These are phyloP conservation scores for Cepaea nemoralis DNA, from an alignment of 1,140 invertebrate species.

Conservation along the genomic window DNA sequence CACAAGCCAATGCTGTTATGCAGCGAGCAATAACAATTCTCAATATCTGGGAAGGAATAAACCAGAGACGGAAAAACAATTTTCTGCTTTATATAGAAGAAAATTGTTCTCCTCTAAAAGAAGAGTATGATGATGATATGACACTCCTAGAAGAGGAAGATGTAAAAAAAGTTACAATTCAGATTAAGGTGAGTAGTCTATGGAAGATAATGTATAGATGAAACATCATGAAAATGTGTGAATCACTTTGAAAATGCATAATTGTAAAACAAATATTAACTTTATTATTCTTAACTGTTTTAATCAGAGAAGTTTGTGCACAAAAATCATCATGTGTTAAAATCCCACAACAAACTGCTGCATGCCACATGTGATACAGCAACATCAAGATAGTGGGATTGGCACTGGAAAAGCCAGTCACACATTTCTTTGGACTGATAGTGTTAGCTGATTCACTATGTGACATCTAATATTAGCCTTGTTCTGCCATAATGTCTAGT, in stretches of 20 bases:
- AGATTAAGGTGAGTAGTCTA: constrained; percentile 62
- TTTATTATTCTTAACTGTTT: too few relatives aligned
- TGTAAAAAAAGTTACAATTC: constrained; percentile 69
- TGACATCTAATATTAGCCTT: too few relatives aligned
- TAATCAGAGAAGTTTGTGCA: too few relatives aligned
- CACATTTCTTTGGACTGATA: too few relatives aligned
- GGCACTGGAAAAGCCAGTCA: too few relatives aligned
- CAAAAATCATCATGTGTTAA: too few relatives aligned
- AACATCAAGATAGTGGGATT: too few relatives aligned
- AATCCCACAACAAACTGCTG: too few relatives aligned
- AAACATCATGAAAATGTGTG: background rate
- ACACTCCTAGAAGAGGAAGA: constrained; percentile 62
- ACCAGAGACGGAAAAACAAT: constrained; percentile 47
- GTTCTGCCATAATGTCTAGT: too few relatives aligned
- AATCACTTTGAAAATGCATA: background rate
- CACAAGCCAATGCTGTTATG: constrained; percentile 70
- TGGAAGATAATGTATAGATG: background rate
- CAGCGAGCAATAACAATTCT: constrained; percentile 68
- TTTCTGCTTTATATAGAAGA: constrained; percentile 56
- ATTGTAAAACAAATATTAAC: background rate
- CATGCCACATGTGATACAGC: too few relatives aligned
- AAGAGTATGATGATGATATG: constrained; percentile 69
- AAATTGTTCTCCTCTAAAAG: constrained; percentile 55
- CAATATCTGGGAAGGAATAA: constrained; percentile 64
- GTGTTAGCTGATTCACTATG: too few relatives aligned